Conservation (phyloP, 2,113 vertebrate genomes). For the Mustelus asterias region DNA sequence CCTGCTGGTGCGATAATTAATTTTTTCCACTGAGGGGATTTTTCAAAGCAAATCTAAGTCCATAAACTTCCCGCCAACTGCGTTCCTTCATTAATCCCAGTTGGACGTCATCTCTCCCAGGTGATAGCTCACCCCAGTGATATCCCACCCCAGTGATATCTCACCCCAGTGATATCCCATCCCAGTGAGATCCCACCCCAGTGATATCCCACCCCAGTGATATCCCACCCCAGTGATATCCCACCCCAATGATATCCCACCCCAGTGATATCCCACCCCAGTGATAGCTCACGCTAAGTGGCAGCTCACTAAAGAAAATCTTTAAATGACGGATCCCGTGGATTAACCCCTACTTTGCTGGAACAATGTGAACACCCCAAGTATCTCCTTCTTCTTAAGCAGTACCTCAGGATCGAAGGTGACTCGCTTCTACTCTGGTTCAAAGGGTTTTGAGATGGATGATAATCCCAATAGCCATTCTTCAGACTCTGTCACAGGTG, state of each 20-base stretch:
- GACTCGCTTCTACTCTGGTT: too few species aligned
- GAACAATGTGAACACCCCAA: neutral
- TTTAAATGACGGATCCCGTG: neutral
- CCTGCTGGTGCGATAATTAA: neutral
- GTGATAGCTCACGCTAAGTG: too few species aligned
- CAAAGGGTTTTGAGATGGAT: too few species aligned
- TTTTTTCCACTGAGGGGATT: neutral
- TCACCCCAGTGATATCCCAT: neutral
- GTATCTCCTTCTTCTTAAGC: neutral
- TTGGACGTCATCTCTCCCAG: neutral
- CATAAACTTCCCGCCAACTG: neutral
- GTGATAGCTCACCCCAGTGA: too few species aligned
- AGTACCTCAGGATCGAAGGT: too few species aligned
- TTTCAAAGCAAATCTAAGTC: neutral
- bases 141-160: neutral
- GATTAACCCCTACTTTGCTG: neutral
- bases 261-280: too few species aligned
- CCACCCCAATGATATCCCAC: too few species aligned
- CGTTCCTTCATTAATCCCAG: neutral
- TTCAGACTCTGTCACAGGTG: too few species aligned
- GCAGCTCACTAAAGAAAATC: neutral
- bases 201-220: neutral
- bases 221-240: neutral
- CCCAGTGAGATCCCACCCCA: neutral
- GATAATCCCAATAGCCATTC: too few species aligned